A percentile compares a stretch with the other conserved stretches of the same genome.
These are phyloP conservation scores for Magallana nippona DNA, from an alignment of 2,888 invertebrate species.

Conservation along the genomic window DNA sequence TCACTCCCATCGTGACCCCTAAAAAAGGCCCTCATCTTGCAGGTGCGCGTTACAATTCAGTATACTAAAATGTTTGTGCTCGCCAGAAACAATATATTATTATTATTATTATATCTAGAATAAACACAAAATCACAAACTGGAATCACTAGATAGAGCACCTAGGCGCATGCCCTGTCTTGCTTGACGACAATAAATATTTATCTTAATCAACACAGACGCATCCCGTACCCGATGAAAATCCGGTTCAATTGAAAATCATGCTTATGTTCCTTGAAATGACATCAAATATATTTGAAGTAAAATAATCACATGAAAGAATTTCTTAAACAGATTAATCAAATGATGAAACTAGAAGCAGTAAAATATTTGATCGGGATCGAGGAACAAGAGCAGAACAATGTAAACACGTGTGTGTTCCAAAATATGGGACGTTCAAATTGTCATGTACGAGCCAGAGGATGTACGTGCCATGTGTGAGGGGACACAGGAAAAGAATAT, in stretches of 20 bases:
- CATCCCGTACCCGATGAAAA: neutral
- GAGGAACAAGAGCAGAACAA: no score
- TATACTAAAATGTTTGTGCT: neutral
- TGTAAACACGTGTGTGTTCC: neutral
- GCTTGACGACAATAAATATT: conserved; percentile 73
- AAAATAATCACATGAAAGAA: no score
- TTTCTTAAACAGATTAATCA: no score
- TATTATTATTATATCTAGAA: neutral
- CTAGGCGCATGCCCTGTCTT: conserved; percentile 54
- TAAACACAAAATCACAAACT: neutral
- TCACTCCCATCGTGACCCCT: conserved; percentile 73
- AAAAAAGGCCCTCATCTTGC: conserved; percentile 75
- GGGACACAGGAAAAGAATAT: conserved; percentile 3
- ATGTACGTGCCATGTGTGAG: neutral
- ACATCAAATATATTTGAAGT: neutral
- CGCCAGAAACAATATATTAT: neutral
- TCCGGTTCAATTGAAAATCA: neutral
- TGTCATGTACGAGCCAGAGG: neutral
- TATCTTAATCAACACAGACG: neutral
- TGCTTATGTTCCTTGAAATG: neutral
- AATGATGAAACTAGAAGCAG: no score
- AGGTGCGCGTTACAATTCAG: conserved; percentile 12
- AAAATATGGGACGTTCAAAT: neutral
- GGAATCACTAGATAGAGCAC: neutral
- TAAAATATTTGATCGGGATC: no score